Base-by-base conservation (phyloP, 2,797 vertebrate genomes). In the Anniella stebbinsi region DNA sequence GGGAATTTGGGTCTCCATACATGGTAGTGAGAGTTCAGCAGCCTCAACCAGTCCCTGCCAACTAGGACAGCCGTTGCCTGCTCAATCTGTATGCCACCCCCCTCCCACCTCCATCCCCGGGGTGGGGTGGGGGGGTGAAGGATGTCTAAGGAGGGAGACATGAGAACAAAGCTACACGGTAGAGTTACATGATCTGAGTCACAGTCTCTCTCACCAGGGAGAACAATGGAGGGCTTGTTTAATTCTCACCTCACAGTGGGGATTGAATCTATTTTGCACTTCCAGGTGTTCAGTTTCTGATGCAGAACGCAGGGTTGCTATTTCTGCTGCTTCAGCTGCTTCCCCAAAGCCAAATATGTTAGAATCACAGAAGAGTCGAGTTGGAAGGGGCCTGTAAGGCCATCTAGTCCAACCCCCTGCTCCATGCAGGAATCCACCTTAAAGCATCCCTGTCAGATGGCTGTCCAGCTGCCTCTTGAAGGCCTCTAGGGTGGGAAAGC, bases 191-290 rank as follows among this genome's bases (percentile, higher is more conserved):
- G 18, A 48, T 54, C 36, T 12, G 81, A 77, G 13, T 54, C 72
- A 76, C 12, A 9, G 57, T 18, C 51, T 67, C 70, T 84, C 57
- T 28, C 33, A 41, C 70, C 60, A 77, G 88, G 69, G 17, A 88
- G 60, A 57, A 89, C 82, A 89, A 84, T 12, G 60, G 9, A 8
- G 28, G 1, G n/a, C 88, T 84, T 89, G 88, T 89, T 77, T 48
- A 18, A n/a, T 57, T 66, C 60, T 67, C 23, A n/a, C 54, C 73
- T 84, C 48, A 30, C 72, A 38, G 45, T n/a, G 75, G 60, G 60
- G n/a, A 41, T 66, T 30, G 3, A 30, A 60, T 75, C 54, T 83
- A 5, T 5, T 41, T 38, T 69, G 60, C 1, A 13, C n/a, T 17
- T 21, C 5, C 41, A 38, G 45, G n/a, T 66, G 12, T 38, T 78